Evolutionary conservation across 2,888 invertebrate genomes (phyloP), one percentile per base, ranked within the genome.

Genomic region (Seira ritae): DNA sequence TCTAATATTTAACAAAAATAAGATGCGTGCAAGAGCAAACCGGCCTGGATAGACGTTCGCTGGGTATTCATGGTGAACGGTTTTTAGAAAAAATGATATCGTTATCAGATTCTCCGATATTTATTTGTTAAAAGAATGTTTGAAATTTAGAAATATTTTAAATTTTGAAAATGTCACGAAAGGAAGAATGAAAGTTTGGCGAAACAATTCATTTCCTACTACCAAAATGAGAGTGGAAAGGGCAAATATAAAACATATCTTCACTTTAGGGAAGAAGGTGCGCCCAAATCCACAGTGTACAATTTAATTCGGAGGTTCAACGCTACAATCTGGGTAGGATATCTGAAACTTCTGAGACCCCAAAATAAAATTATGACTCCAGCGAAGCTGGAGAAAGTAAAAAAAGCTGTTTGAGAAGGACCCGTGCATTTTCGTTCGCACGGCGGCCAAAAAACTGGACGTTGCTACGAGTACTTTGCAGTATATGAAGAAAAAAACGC

Each of bases 91-190:
- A n/a, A n/a, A n/a, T n/a, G n/a, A n/a, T n/a, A n/a, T n/a, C n/a
- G n/a, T n/a, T n/a, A n/a, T n/a, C n/a, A n/a, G n/a, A n/a, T n/a
- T n/a, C n/a, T n/a, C n/a, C n/a, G n/a, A n/a, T n/a, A n/a, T n/a
- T n/a, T n/a, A n/a, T n/a, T n/a, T n/a, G n/a, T n/a, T n/a, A n/a
- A n/a, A n/a, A n/a, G n/a, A n/a, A n/a, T n/a, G n/a, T 31, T 31
- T 31, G 31, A 31, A 78, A 67, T 19, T 55, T 46, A 72, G 83
- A n/a, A 55, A 72, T 31, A 23, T 83, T 62, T 83, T 72, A 8
- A 50, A 82, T 8, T 62, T 31, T 83, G 31, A 31, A 78, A 37
- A 55, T 68, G 37, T 77, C 72, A 60, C 46, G 77, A 1, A 83
- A 66, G 24, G 24, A 24, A 4, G 17, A 70, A 31, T n/a, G 31